Evolutionary conservation across 2,888 invertebrate species (phyloP).

Genomic region (Geotrupes spiniger): DNA sequence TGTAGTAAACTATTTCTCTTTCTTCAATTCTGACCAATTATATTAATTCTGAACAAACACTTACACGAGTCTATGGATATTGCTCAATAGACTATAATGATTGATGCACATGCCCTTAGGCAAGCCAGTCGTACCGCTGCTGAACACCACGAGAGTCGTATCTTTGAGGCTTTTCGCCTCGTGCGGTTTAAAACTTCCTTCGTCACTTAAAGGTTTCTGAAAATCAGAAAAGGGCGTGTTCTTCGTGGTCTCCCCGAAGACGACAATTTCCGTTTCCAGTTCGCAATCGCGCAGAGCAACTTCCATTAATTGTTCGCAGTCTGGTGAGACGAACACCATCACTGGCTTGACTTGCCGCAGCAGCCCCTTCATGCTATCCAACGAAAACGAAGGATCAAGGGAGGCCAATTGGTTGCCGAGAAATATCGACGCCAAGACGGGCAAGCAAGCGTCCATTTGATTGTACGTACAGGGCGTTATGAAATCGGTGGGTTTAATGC

Average conservation of each 20-base stretch:
- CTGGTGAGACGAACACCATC: slow-evolving; percentile 23
- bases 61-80: no score
- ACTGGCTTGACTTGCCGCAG: slow-evolving; percentile 29
- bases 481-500: slow-evolving; percentile 49
- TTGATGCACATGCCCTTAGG: slow-evolving; percentile 33
- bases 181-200: slow-evolving; percentile 25
- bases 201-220: slow-evolving; percentile 12
- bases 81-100: slow-evolving; percentile 30
- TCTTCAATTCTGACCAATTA: no score
- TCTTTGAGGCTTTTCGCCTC: slow-evolving; percentile 19
- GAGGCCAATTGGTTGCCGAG: slow-evolving; percentile 44
- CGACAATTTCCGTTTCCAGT: slow-evolving; percentile 19
- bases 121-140: slow-evolving; percentile 35
- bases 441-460: slow-evolving; percentile 49
- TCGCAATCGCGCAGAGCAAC: neutral
- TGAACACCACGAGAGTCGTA: slow-evolving; percentile 30
- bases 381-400: slow-evolving; percentile 35
- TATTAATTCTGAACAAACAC: no score
- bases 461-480: slow-evolving; percentile 52
- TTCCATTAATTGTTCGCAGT: slow-evolving; percentile 19
- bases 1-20: no score
- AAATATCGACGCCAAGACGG: slow-evolving; percentile 51
- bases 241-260: slow-evolving; percentile 20
- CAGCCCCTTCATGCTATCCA: slow-evolving; percentile 30
- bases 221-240: slow-evolving; percentile 18